Base-by-base conservation (phyloP, 2,888 invertebrate genomes). In the Hyppa rectilinea region DNA sequence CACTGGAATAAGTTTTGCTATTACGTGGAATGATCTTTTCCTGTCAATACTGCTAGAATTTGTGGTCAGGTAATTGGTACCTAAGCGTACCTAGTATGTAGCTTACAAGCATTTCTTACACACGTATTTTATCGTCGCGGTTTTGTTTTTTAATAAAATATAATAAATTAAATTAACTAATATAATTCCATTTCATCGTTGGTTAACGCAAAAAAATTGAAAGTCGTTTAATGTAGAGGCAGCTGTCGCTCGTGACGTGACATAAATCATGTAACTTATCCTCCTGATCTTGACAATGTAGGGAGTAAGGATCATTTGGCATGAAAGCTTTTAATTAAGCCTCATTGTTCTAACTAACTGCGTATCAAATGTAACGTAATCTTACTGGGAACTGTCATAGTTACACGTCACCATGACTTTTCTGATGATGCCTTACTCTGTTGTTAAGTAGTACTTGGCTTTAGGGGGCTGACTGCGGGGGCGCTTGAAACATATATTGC, bases 261-360 rank as follows among this genome's bases (percentile, higher is more conserved):
- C 52, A 79, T 71, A 59, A 71, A 75, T 79, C 63, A 75, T 67
- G 47, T 60, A 38, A 71, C 40, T 47, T 52, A 63, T 70, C 59
- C 47, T 29, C 50, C 69, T 82, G 75, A 74, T 82, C 76, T 74
- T 81, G 68, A 78, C 78, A 80, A 59, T 75, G 69, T 67, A 53
- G 67, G 59, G 66, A 75, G 75, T 59, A 65, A 72, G 71, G 71
- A 80, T 78, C 78, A 75, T 70, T 83, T 74, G 75, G 68, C 73
- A 75, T 80, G 80, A 80, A 82, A 78, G 80, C 75, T 83, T 82
- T 82, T 83, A 83, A 83, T 83, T 82, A 82, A 80, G 59, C 61
- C 50, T 76, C 73, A 80, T 83, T 83, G 78, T 74, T 63, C 61
- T 74, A 76, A 83, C 73, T 69, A 76, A 74, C 70, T 77, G 69